Conservation (phyloP, 2,888 invertebrate genomes). For the Frankliniella fusca region DNA sequence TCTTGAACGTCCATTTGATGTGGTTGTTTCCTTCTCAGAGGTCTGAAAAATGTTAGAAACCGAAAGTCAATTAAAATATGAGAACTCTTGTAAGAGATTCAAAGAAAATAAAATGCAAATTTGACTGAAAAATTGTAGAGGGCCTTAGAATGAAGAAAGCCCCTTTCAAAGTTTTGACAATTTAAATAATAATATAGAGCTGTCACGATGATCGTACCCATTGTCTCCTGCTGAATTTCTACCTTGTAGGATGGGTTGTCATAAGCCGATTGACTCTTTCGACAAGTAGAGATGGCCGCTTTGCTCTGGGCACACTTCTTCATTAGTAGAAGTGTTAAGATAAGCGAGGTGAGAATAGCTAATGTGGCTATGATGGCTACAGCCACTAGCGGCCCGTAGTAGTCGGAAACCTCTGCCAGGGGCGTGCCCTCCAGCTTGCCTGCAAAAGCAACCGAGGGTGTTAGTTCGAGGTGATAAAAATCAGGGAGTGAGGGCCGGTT, state of each 20-base stretch:
- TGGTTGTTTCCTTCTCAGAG: conserved; percentile 35
- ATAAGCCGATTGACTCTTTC: conserved; percentile 69
- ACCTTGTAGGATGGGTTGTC: conserved; percentile 93
- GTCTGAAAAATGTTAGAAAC: conserved; percentile 33
- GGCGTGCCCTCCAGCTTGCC: conserved; percentile 53
- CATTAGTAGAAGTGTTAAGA: conserved; percentile 73
- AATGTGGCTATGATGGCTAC: conserved; percentile 83
- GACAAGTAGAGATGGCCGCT: conserved; percentile 72
- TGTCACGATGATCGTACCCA: conserved; percentile 57
- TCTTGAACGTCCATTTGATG: conserved; percentile 8
- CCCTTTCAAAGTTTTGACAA: background rate
- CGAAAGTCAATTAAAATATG: background rate
- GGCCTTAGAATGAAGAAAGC: no score
- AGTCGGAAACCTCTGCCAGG: conserved; percentile 58
- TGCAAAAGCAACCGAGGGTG: conserved; percentile 39
- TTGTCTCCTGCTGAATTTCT: conserved; percentile 86
- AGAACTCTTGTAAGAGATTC: background rate
- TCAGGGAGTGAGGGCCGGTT: background rate
- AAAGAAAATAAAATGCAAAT: background rate
- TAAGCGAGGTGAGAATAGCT: conserved; percentile 74
- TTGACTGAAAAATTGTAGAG: no score
- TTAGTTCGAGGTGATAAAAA: background rate
- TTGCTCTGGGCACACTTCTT: conserved; percentile 66
- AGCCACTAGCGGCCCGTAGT: conserved; percentile 82
- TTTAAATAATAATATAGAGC: background rate